Evolutionary conservation across 2,797 vertebrate genomes (phyloP), one percentile per base, ranked within the genome.

Genomic region (Enoplosus armatus): DNA sequence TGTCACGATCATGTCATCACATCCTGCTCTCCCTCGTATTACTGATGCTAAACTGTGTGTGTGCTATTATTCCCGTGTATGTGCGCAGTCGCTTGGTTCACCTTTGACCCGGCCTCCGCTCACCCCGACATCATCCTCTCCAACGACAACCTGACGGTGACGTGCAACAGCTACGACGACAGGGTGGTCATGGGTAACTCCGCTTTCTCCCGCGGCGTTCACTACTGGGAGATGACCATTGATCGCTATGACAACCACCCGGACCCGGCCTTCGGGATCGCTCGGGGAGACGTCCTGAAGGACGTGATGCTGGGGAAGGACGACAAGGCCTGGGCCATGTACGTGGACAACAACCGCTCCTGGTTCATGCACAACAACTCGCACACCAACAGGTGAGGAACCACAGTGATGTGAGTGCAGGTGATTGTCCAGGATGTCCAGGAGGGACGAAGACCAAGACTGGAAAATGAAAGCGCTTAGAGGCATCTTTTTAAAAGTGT

Each of bases 351-450:
- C 90, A 99, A 99, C 95, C 95, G 98, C 75, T 98, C 97, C 93
- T 99, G 98, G 98, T 99, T 99, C 96, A 99, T 99, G 98, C 97
- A 99, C 95, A 98, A 97, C 96, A 99, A 99, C 88, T 99, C 98
- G 0, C 98, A 99, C 95, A 99, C 98, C 75, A 99, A 98, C 96
- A 98, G 98, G 98, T 99, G 78, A 94, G 41, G 26, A 14, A 75
- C 27, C 48, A 20, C 5, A 55, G 9, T 29, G 12, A 15, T 22
- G 6, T 9, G 22, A 15, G 8, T 8, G 12, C 24, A 26, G 22
- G 39, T 39, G 37, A 39, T 6, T 35, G 11, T 54, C 37, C 37
- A 14, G 3, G 60, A 22, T 9, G 43, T n/a, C 6, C 4, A 33
- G 27, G 2, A 8, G 9, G 8, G 58, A 41, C 10, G 50, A 27